Percentiles rank a stretch among this genome's conserved stretches.
Evolutionary conservation across 37 sponge, comb jelly and placozoan species (phyloP).

Genomic region (Aphrocallistes beatrix): DNA sequence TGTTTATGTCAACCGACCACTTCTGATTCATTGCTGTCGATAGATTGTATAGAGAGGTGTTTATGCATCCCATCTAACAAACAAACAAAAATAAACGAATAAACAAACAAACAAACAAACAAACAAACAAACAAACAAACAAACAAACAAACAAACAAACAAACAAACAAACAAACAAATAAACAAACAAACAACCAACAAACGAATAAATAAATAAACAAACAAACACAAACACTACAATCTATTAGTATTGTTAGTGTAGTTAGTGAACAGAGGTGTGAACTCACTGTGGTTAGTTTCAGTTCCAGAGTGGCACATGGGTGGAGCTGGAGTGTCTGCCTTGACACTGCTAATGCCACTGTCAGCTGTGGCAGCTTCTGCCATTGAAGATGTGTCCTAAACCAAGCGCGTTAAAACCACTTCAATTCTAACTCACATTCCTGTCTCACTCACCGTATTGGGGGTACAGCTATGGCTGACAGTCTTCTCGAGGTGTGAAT

Average conservation of each 20-base stretch:
- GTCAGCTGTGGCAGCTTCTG: background rate
- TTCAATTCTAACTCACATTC: background rate
- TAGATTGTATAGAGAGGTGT: background rate
- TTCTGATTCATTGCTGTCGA: background rate
- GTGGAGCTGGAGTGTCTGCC: background rate
- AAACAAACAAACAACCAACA: background rate
- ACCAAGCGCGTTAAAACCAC: background rate
- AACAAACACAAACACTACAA: background rate
- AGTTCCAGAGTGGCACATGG: too few relatives aligned
- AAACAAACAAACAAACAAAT: background rate
- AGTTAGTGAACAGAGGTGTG: background rate
- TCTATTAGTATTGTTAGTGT: background rate
- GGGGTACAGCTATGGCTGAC: slow-evolving; percentile 16
- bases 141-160: background rate
- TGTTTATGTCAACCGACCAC: background rate
- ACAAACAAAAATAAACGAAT: background rate
- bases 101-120: background rate
- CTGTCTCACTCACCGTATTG: background rate
- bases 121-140: background rate
- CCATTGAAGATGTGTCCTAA: slow-evolving; percentile 1
- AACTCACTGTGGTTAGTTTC: too few relatives aligned
- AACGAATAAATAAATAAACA: background rate
- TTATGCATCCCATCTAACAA: background rate
- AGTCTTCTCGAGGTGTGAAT: background rate
- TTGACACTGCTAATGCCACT: slow-evolving; percentile 15